phyloP scores from a whole-genome alignment of 1,140 invertebrate species.

The Bombus confusus region DNA sequence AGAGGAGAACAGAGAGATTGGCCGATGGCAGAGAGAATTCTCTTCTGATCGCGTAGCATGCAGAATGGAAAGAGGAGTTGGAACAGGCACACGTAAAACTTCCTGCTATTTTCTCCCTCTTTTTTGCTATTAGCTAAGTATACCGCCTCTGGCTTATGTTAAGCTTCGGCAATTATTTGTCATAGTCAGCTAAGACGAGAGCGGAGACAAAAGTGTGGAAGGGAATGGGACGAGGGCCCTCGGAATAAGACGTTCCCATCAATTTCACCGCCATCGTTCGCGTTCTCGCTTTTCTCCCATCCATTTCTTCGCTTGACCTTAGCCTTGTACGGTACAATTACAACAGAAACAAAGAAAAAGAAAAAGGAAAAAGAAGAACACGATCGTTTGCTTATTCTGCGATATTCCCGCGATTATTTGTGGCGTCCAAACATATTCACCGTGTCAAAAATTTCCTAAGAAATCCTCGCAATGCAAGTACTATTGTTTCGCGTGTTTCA shows the following conservation, averaged over 20 bases:
- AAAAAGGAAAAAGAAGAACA: too few species aligned
- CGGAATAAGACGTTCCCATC: slow-evolving; percentile 47
- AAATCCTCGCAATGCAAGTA: too few species aligned
- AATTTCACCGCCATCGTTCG: slow-evolving; percentile 34
- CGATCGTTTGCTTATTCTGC: not conserved
- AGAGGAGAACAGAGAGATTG: not conserved
- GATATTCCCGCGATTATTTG: too few species aligned
- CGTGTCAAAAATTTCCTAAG: too few species aligned
- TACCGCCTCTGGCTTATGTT: slow-evolving; percentile 79
- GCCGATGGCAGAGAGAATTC: not conserved
- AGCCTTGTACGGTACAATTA: too few species aligned
- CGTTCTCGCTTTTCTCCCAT: slow-evolving; percentile 2
- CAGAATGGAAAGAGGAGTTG: not conserved
- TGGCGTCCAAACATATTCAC: not conserved
- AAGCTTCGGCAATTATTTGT: slow-evolving; percentile 79
- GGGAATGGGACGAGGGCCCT: not conserved
- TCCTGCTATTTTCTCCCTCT: slow-evolving; percentile 27
- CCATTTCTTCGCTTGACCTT: not conserved
- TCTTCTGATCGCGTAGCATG: not conserved
- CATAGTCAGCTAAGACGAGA: slow-evolving; percentile 72
- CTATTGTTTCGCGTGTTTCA: too few species aligned
- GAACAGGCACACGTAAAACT: slow-evolving; percentile 13
- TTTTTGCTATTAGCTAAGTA: slow-evolving; percentile 81
- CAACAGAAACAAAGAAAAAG: too few species aligned
- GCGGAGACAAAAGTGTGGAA: slow-evolving; percentile 18